Conservation (phyloP, 1,140 invertebrate genomes). For the Nephotettix cincticeps region DNA sequence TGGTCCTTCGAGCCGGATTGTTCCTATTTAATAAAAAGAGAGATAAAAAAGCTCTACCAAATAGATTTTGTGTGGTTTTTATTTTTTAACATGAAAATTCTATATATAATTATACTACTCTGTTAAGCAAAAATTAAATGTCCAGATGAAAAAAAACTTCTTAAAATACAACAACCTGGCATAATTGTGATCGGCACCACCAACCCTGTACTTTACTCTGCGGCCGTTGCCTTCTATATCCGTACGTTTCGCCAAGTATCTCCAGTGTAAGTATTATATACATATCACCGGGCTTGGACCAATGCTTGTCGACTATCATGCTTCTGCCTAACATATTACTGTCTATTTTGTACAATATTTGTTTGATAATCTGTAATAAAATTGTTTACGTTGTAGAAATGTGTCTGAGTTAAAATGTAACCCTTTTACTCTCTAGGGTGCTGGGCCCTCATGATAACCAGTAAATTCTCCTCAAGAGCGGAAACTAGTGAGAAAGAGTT, state of each 20-base stretch:
- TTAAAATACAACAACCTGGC: not conserved
- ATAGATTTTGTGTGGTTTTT: too few species aligned
- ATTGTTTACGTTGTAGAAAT: not conserved
- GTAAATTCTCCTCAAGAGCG: too few species aligned
- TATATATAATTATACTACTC: too few species aligned
- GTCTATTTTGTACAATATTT: not conserved
- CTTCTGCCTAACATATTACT: not conserved
- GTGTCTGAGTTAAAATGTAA: too few species aligned
- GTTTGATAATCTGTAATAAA: slow-evolving; percentile 3
- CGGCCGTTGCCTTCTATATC: not conserved
- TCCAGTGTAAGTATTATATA: not conserved
- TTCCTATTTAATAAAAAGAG: not conserved
- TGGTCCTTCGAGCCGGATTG: not conserved
- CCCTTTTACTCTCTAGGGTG: too few species aligned
- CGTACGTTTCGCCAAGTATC: too few species aligned
- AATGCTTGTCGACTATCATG: not conserved
- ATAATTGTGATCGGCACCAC: not conserved
- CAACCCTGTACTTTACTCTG: not conserved
- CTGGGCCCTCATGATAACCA: too few species aligned
- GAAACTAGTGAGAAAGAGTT: too few species aligned
- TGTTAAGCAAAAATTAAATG: not conserved
- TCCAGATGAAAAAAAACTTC: not conserved
- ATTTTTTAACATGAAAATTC: too few species aligned
- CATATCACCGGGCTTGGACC: slow-evolving; percentile 6
- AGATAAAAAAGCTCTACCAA: too few species aligned